Conservation (phyloP, 1,140 invertebrate genomes). For the Apis laboriosa region DNA sequence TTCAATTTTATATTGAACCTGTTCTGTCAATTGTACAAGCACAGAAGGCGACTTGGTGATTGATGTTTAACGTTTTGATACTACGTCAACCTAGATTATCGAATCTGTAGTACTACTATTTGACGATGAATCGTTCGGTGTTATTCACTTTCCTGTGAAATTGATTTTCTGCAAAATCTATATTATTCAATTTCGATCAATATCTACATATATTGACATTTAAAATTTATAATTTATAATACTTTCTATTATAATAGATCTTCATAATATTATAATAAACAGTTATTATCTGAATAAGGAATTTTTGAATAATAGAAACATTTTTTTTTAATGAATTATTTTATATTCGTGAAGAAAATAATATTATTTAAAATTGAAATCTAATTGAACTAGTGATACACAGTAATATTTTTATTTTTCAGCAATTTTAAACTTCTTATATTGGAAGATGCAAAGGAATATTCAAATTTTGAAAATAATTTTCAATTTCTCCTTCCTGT, state of each 20-base stretch:
- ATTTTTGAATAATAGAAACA: too few relatives aligned
- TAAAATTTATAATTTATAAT: neutral
- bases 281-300: too few relatives aligned
- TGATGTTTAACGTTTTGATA: neutral
- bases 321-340: too few relatives aligned
- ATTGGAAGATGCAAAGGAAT: too few relatives aligned
- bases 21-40: constrained; percentile 11
- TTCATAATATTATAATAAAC: too few relatives aligned
- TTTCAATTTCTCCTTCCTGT: too few relatives aligned
- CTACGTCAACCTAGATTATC: constrained; percentile 13
- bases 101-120: constrained; percentile 3
- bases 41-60: neutral
- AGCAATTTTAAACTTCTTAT: too few relatives aligned
- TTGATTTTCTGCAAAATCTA: neutral
- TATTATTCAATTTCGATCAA: neutral
- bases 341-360: too few relatives aligned
- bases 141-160: neutral
- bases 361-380: too few relatives aligned
- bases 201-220: neutral
- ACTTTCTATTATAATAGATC: neutral
- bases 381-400: too few relatives aligned
- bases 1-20: constrained; percentile 11
- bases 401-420: too few relatives aligned
- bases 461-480: too few relatives aligned
- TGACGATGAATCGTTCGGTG: constrained; percentile 7